Base-by-base conservation (phyloP, 2,113 vertebrate species). In the Tautogolabrus adspersus region DNA sequence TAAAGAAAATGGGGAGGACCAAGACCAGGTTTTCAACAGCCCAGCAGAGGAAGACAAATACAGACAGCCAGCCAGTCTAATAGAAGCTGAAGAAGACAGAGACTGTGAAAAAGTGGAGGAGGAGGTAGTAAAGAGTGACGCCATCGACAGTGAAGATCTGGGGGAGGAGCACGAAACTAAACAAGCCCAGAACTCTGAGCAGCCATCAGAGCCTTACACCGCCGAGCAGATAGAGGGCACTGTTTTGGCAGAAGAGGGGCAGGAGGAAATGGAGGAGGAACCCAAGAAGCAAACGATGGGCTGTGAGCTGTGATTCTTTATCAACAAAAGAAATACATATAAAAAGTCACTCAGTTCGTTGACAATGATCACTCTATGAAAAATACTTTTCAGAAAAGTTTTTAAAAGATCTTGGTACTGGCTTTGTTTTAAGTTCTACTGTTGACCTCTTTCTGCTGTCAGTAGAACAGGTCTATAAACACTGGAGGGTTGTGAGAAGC, bases 1-100 rank as follows among this genome's bases (percentile, higher is more conserved):
- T 1, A 79, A 80, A 12, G 79, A 88, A 63, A 90, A 93, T 22
- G 88, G 86, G 60, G 86, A 57, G 23, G 88, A 90, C 1, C 81
- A 55, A 23, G 88, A 89, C 1, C 81, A 78, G 30, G 78, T 84
- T 44, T 81, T 81, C 1, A 13, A 83, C 46, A 59, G 34, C 42
- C 65, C 87, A 0, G 26, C 30, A 0, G 87, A 89, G 56, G 83
- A 90, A 21, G 68, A 42, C 0, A 30, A 79, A 68, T 7, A 12
- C 9, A 42, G 19, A 44, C 47, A 30, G 52, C 11, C 15, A 15
- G 62, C 18, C 11, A 47, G 22, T 56, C 63, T 75, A 58, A 65
- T 71, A 59, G 77, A 86, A 42, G 74, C 47, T 1, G 66, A 88
- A 59, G 82, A 75, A 66, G 81, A 82, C n/a, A 66, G 40, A 46